These are phyloP conservation scores for Enteromius treurensis DNA, from an alignment of 2,797 vertebrate genomes.

Conservation along the genomic window DNA sequence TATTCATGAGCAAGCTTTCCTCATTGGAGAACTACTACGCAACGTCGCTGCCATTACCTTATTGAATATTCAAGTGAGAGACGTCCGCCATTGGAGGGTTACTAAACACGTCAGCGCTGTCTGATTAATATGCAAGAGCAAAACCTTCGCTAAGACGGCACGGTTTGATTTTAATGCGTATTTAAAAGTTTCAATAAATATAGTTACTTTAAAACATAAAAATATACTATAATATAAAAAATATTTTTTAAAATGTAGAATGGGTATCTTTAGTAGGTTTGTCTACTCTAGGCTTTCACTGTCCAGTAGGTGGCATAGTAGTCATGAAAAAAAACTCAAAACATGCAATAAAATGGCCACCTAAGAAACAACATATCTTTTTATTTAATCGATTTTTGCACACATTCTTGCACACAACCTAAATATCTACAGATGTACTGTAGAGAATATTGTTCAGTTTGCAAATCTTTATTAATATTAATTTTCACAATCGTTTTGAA, in stretches of 20 bases:
- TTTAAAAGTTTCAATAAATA: neutral
- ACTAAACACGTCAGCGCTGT: neutral
- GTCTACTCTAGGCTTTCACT: neutral
- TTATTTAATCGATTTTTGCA: neutral
- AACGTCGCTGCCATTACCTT: neutral
- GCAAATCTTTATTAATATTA: neutral
- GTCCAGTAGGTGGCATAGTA: slow-evolving; percentile 44
- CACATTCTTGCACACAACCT: neutral
- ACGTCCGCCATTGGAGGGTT: neutral
- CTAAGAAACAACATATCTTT: neutral
- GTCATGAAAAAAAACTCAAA: neutral
- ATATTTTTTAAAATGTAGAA: neutral
- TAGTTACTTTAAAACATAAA: neutral
- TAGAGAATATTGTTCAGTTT: neutral
- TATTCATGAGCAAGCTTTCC: slow-evolving; percentile 4
- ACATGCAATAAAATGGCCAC: neutral
- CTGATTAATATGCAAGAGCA: slow-evolving; percentile 21
- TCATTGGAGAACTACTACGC: neutral
- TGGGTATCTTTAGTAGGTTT: neutral
- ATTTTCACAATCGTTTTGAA: neutral
- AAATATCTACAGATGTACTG: neutral
- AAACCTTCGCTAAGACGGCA: neutral
- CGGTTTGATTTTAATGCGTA: neutral
- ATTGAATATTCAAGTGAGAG: neutral
- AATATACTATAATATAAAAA: neutral